Evolutionary conservation across 1,140 invertebrate genomes (phyloP).

Genomic region (Bombus vancouverensis): DNA sequence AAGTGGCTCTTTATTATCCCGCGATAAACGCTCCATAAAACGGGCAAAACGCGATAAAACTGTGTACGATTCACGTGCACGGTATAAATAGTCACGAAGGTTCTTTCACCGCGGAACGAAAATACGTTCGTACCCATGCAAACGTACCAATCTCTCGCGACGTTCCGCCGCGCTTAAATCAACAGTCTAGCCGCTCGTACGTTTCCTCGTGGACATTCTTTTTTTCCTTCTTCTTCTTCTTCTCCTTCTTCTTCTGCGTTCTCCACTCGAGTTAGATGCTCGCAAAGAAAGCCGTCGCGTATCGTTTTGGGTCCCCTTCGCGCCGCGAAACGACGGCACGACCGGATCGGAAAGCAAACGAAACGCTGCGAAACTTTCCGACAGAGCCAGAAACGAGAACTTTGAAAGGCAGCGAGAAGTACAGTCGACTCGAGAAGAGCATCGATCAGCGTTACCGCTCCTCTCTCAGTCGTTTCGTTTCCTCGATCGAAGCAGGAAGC

Average conservation of each 20-base stretch:
- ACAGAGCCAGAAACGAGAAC: slow-evolving; percentile 7
- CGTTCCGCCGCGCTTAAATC: slow-evolving; percentile 64
- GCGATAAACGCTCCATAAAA: slow-evolving; percentile 59
- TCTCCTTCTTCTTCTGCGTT: not conserved
- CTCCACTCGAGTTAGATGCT: slow-evolving; percentile 45
- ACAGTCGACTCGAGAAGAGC: not conserved
- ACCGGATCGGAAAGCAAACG: slow-evolving; percentile 43
- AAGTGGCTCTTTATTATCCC: slow-evolving; percentile 61
- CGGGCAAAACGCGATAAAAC: slow-evolving; percentile 57
- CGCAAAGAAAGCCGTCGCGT: slow-evolving; percentile 55
- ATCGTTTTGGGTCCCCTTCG: slow-evolving; percentile 26
- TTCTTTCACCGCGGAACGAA: slow-evolving; percentile 65
- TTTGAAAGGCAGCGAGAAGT: slow-evolving; percentile 4
- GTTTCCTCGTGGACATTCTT: slow-evolving; percentile 52
- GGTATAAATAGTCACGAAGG: slow-evolving; percentile 65
- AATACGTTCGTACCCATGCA: slow-evolving; percentile 65
- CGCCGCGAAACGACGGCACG: slow-evolving; percentile 5
- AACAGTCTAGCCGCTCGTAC: slow-evolving; percentile 63
- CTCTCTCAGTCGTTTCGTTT: not conserved
- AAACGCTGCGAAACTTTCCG: slow-evolving; percentile 47
- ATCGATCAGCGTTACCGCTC: slow-evolving; percentile 18
- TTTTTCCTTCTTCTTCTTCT: not conserved
- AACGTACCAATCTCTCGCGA: slow-evolving; percentile 64
- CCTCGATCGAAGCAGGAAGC: not conserved
- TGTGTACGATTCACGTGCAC: slow-evolving; percentile 55